Conservation (phyloP, 92 coral and sea anemone genomes). For the Porites cylindrica region DNA sequence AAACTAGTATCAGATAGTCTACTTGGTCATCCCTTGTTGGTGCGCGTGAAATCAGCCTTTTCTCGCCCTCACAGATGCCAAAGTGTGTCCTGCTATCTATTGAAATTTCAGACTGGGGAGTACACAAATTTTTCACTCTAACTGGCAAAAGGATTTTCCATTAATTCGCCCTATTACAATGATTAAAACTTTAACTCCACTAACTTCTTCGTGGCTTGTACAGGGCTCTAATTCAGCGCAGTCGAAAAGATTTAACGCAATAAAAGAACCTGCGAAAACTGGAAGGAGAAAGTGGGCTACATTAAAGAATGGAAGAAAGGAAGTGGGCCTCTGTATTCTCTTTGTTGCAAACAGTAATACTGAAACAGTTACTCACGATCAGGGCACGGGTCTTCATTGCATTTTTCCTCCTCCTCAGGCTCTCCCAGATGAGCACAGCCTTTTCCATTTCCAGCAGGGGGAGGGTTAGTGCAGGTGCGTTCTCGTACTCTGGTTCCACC, state of each 20-base stretch:
- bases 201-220: too few relatives aligned
- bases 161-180: background rate
- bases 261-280: too few relatives aligned
- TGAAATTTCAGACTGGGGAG: background rate
- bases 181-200: background rate
- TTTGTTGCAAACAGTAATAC: background rate
- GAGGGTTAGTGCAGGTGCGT: constrained; percentile 68
- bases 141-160: background rate
- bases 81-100: background rate
- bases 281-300: too few relatives aligned
- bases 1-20: too few relatives aligned
- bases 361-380: constrained; percentile 41
- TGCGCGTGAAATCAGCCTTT: too few relatives aligned
- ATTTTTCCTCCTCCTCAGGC: constrained; percentile 32
- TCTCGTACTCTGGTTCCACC: constrained; percentile 57
- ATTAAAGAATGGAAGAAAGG: too few relatives aligned
- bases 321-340: background rate
- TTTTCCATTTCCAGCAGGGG: constrained; percentile 62
- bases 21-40: too few relatives aligned
- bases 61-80: background rate
- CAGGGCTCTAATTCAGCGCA: too few relatives aligned
- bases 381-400: constrained; percentile 62
- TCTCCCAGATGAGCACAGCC: constrained; percentile 65
- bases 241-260: too few relatives aligned
- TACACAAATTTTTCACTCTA: background rate